Conservation (phyloP, 2,113 vertebrate genomes). For the Rhinopomastus cyanomelas region DNA sequence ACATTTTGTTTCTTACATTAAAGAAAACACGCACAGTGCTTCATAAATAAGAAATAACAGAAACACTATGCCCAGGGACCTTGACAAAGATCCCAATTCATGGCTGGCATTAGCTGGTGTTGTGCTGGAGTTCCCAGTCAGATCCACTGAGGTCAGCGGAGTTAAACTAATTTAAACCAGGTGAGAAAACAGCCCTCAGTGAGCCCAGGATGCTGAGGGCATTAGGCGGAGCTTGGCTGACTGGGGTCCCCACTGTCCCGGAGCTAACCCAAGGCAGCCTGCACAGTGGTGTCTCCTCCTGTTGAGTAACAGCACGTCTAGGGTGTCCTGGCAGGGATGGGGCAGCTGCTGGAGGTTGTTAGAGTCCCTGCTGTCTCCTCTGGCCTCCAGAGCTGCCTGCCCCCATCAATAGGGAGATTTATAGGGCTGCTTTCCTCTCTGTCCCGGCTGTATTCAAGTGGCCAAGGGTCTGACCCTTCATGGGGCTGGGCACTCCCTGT, state of each 20-base stretch:
- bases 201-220: not conserved
- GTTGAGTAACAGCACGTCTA: not conserved
- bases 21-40: not conserved
- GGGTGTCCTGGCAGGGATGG: not conserved
- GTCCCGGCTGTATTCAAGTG: not conserved
- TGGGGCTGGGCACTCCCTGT: not conserved
- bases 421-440: slow-evolving; percentile 9
- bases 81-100: not conserved
- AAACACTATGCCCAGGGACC: not conserved
- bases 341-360: not conserved
- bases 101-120: not conserved
- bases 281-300: not conserved
- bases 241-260: fast-evolving
- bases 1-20: not conserved
- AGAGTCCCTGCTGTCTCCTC: not conserved
- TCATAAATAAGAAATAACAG: not conserved
- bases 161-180: not conserved
- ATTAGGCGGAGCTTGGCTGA: not conserved
- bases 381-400: slow-evolving; percentile 2
- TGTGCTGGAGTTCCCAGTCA: not conserved
- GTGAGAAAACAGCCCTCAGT: not conserved
- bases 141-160: not conserved
- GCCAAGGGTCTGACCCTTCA: not conserved
- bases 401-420: not conserved
- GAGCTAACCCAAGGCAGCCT: not conserved